These are phyloP conservation scores for Podabrus alpinus DNA, from an alignment of 2,888 invertebrate genomes.

Conservation along the genomic window DNA sequence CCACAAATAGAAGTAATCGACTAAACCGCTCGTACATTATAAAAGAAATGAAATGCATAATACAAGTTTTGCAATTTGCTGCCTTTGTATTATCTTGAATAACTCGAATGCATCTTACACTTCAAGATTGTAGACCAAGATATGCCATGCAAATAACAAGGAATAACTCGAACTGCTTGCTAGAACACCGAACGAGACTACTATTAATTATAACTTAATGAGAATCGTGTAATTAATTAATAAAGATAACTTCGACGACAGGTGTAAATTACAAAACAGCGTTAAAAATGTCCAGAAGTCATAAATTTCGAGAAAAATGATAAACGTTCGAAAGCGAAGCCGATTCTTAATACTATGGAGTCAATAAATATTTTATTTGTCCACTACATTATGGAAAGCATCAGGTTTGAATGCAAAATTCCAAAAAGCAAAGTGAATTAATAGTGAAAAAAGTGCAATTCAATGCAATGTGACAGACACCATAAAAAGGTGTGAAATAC, in stretches of 20 bases:
- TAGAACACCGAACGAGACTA: slow-evolving; percentile 17
- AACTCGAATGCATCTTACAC: slow-evolving; percentile 33
- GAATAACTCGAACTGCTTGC: slow-evolving; percentile 23
- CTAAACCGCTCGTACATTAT: slow-evolving; percentile 27
- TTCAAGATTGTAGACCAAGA: slow-evolving; percentile 31
- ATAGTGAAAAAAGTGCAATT: slow-evolving; percentile 27
- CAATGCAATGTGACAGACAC: slow-evolving; percentile 29
- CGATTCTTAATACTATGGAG: not conserved
- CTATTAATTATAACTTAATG: slow-evolving; percentile 35
- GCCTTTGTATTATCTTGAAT: slow-evolving; percentile 33
- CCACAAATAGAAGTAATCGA: slow-evolving; percentile 29
- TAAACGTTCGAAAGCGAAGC: not conserved
- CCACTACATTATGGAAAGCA: not conserved
- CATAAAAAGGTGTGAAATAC: slow-evolving; percentile 32
- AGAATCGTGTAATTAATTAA: slow-evolving; percentile 32
- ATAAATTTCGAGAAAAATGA: slow-evolving; percentile 1
- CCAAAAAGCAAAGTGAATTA: slow-evolving; percentile 13
- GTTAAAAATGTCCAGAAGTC: slow-evolving; percentile 3
- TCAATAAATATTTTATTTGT: not conserved
- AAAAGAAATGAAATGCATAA: slow-evolving; percentile 30
- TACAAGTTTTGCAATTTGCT: slow-evolving; percentile 31
- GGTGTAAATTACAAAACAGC: slow-evolving; percentile 14
- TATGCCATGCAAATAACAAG: slow-evolving; percentile 27
- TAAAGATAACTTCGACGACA: slow-evolving; percentile 28
- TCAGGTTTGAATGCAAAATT: not conserved